Evolutionary conservation across 2,888 invertebrate species (phyloP).

Genomic region (Folsomia manolachei): DNA sequence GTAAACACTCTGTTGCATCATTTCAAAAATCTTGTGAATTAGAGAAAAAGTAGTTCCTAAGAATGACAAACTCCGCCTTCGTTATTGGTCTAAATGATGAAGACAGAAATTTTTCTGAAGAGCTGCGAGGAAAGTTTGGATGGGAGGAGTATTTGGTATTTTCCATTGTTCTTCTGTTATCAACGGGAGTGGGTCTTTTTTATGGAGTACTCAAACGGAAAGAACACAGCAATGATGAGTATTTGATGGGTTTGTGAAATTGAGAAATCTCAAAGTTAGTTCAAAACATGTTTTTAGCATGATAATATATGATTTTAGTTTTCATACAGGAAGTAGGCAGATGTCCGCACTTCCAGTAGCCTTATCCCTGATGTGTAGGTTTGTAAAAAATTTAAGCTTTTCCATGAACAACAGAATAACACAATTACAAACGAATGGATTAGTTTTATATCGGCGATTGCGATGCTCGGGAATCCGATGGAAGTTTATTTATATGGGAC

Average conservation of each 20-base stretch:
- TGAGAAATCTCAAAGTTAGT: neutral
- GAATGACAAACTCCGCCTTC: too few species aligned
- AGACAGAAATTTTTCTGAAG: neutral
- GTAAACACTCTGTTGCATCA: too few species aligned
- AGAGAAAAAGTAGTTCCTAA: too few species aligned
- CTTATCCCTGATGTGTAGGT: neutral
- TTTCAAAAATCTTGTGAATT: too few species aligned
- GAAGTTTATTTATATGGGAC: constrained; percentile 4
- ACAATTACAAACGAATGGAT: too few species aligned
- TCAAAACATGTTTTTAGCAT: too few species aligned
- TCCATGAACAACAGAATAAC: too few species aligned
- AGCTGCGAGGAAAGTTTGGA: neutral
- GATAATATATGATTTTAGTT: neutral
- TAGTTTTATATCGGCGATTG: neutral
- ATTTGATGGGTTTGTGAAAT: neutral
- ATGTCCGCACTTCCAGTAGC: neutral
- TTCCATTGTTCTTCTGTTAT: neutral
- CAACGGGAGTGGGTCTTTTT: neutral
- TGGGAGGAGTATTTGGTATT: neutral
- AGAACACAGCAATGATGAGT: neutral
- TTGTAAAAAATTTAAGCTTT: too few species aligned
- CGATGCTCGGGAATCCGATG: constrained; percentile 1
- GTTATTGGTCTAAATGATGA: too few species aligned
- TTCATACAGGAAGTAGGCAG: neutral
- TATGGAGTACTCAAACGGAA: neutral